phyloP scores from a whole-genome alignment of 2,888 invertebrate genomes.

The Heteropelma amictum region DNA sequence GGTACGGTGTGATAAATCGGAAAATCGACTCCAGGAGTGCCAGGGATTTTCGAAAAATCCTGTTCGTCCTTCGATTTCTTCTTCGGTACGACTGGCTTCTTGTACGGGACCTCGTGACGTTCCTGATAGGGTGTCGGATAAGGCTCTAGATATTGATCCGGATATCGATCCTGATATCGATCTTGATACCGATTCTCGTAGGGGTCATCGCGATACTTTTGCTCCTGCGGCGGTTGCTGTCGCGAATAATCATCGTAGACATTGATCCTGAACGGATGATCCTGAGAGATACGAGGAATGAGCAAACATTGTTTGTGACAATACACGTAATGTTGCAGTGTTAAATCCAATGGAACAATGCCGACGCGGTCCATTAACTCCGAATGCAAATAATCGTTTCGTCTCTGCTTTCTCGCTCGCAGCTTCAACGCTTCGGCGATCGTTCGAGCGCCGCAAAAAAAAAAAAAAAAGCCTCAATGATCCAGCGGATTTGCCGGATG shows the following conservation, averaged over 20 bases:
- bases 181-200: neutral
- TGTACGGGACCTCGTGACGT: constrained; percentile 63
- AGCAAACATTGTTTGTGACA: constrained; percentile 1
- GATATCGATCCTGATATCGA: neutral
- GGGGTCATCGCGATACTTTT: constrained; percentile 17
- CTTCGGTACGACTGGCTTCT: constrained; percentile 63
- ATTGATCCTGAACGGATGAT: constrained; percentile 56
- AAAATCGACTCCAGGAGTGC: constrained; percentile 88
- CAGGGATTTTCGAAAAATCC: constrained; percentile 89
- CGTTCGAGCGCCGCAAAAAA: constrained; percentile 27
- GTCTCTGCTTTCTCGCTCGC: constrained; percentile 3
- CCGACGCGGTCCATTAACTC: constrained; percentile 41
- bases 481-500: neutral
- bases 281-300: constrained; percentile 29
- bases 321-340: neutral
- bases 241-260: constrained; percentile 54
- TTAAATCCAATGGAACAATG: constrained; percentile 3
- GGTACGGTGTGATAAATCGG: constrained; percentile 89
- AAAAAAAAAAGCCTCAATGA: neutral
- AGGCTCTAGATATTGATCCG: neutral
- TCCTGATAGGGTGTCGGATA: constrained; percentile 32
- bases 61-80: constrained; percentile 81
- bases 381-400: constrained; percentile 24
- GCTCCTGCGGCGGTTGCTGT: neutral
- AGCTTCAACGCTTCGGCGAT: constrained; percentile 47